Percentiles rank a stretch among this genome's conserved stretches.
Evolutionary conservation across 2,888 invertebrate genomes (phyloP).

Genomic region (Limenitis camilla): DNA sequence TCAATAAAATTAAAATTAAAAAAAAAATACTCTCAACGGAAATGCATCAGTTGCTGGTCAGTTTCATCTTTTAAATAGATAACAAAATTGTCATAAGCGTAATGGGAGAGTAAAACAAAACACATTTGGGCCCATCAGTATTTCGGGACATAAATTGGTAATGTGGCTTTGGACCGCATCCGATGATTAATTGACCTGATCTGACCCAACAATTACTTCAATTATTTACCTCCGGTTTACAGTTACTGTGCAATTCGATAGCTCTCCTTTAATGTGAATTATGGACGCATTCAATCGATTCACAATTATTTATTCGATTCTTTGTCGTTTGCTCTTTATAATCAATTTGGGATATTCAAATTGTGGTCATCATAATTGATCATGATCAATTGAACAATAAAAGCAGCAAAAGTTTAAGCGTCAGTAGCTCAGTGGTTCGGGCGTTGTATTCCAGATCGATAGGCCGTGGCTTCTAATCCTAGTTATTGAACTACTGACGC

Average conservation of each 20-base stretch:
- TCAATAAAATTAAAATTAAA: too few species aligned
- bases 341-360: too few species aligned
- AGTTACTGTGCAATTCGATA: conserved; percentile 39
- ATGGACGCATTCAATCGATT: conserved; percentile 23
- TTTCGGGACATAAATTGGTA: conserved; percentile 57
- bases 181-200: conserved; percentile 70
- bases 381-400: too few species aligned
- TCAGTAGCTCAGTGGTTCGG: too few species aligned
- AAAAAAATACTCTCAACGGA: too few species aligned
- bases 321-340: background rate
- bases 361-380: too few species aligned
- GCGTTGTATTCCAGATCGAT: too few species aligned
- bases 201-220: conserved; percentile 69
- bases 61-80: too few species aligned
- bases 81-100: background rate
- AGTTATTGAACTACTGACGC: too few species aligned
- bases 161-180: conserved; percentile 50
- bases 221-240: conserved; percentile 68
- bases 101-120: conserved; percentile 19
- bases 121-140: conserved; percentile 32
- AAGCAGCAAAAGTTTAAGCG: too few species aligned
- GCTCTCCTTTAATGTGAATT: conserved; percentile 37
- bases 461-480: too few species aligned
- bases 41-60: too few species aligned
- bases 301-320: conserved; percentile 3